Base-by-base conservation (phyloP, 2,797 vertebrate genomes). In the Crypturellus tataupa region DNA sequence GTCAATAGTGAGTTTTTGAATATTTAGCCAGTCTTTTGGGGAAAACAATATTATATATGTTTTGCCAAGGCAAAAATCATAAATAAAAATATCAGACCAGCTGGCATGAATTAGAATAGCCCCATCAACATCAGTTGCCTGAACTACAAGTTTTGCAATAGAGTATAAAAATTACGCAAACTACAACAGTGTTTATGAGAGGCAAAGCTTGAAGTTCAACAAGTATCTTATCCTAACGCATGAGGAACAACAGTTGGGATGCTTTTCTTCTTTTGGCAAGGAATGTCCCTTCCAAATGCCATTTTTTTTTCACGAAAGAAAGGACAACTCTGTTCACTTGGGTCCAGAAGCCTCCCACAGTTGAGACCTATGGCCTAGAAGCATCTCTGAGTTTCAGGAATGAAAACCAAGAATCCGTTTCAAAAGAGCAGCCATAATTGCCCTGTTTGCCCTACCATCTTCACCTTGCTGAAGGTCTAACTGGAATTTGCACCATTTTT, bases 51-150 rank as follows among this genome's bases (percentile, higher is more conserved):
- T 71, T 91, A 65, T 71, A 69, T 79, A 78, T 19, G 46, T 79
- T 81, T 78, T 92, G 80, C 82, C 87, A 94, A 93, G 59, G 60
- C 80, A 94, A 91, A 87, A 95, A 72, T 82, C 73, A 71, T 93
- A 91, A 86, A 67, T 70, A 95, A 91, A 92, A 93, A 65, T 91
- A 92, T 53, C 55, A 93, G 67, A 90, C 55, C 91, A 94, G 89
- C 85, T 93, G 93, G 83, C 46, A 92, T 23, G 93, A 91, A 91
- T 91, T 96, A 94, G 46, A 40, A 42, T 37, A 83, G 85, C 46
- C 85, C 65, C 25, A 85, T 0, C 89, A 72, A 87, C 80, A 92
- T 58, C 9, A 1, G 63, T 59, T 93, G 63, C 49, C 92, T 58
- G 91, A 87, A 85, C 79, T 60, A 37, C 21, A 75, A 71, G 65